phyloP scores from a whole-genome alignment of 1,140 invertebrate genomes.

The Anadara kagoshimensis region DNA sequence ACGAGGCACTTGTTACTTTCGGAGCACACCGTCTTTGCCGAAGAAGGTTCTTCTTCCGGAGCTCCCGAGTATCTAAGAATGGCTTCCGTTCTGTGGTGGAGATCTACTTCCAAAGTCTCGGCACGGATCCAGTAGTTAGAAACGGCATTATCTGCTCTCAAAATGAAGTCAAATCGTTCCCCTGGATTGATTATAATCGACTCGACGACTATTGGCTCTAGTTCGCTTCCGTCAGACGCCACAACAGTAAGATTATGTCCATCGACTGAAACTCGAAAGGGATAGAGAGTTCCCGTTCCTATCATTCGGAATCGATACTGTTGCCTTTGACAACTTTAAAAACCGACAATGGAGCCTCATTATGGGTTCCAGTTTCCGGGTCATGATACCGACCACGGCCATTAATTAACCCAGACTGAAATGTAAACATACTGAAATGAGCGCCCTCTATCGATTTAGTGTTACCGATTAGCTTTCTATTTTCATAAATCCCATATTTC shows the following conservation, averaged over 20 bases:
- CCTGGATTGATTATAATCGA: constrained; percentile 75
- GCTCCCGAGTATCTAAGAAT: constrained; percentile 87
- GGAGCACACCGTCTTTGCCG: constrained; percentile 64
- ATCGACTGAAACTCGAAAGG: constrained; percentile 82
- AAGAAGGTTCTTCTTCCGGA: constrained; percentile 74
- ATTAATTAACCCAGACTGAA: constrained; percentile 65
- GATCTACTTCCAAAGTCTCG: constrained; percentile 45
- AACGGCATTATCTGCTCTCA: constrained; percentile 83
- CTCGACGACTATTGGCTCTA: constrained; percentile 80
- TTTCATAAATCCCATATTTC: constrained; percentile 46
- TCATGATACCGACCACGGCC: constrained; percentile 60
- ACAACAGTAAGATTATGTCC: constrained; percentile 87
- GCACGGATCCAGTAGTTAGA: constrained; percentile 90
- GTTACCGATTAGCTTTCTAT: constrained; percentile 29
- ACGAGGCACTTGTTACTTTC: constrained; percentile 30
- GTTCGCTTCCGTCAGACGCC: constrained; percentile 86
- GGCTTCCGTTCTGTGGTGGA: constrained; percentile 71
- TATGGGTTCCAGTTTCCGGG: constrained; percentile 40
- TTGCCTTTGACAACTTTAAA: constrained; percentile 47
- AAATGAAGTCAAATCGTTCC: constrained; percentile 89
- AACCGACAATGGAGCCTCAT: constrained; percentile 54
- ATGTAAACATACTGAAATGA: constrained; percentile 43
- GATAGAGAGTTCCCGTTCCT: constrained; percentile 48
- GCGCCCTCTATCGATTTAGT: constrained; percentile 42
- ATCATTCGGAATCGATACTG: constrained; percentile 63